Evolutionary conservation across 2,113 vertebrate genomes (phyloP).

Genomic region (Chionomys nivalis): DNA sequence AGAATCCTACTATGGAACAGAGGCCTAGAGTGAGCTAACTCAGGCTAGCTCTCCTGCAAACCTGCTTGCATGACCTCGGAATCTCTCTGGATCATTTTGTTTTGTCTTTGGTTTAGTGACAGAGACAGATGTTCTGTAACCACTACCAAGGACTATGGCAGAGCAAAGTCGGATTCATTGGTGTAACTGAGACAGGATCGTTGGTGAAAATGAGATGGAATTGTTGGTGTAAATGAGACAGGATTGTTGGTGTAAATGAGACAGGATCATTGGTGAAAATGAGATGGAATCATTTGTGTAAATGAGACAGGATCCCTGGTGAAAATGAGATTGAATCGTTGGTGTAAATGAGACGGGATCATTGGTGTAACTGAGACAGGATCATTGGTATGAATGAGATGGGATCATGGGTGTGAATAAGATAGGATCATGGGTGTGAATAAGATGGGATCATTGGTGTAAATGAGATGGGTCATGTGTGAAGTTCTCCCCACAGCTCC

Average conservation of each 20-base stretch:
- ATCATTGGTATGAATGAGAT: no score
- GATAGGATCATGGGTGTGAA: no score
- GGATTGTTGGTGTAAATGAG: no score
- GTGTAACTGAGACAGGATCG: accelerated
- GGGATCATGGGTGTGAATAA: accelerated
- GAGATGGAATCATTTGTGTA: no score
- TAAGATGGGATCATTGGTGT: no score
- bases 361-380: accelerated
- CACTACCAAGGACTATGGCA: no score
- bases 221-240: accelerated
- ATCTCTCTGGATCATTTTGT: not conserved
- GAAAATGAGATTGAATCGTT: no score
- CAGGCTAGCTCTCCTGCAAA: not conserved
- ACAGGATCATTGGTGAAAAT: accelerated
- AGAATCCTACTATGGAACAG: not conserved
- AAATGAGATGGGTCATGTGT: accelerated
- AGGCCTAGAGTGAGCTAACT: not conserved
- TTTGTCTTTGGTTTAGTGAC: not conserved
- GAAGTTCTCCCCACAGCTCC: not conserved
- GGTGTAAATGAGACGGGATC: no score
- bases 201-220: accelerated
- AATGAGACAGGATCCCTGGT: accelerated
- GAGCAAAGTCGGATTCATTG: not conserved
- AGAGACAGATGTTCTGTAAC: not conserved
- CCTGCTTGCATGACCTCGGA: not conserved